phyloP scores from a whole-genome alignment of 2,888 invertebrate genomes.

The Luffia ferchaultella region DNA sequence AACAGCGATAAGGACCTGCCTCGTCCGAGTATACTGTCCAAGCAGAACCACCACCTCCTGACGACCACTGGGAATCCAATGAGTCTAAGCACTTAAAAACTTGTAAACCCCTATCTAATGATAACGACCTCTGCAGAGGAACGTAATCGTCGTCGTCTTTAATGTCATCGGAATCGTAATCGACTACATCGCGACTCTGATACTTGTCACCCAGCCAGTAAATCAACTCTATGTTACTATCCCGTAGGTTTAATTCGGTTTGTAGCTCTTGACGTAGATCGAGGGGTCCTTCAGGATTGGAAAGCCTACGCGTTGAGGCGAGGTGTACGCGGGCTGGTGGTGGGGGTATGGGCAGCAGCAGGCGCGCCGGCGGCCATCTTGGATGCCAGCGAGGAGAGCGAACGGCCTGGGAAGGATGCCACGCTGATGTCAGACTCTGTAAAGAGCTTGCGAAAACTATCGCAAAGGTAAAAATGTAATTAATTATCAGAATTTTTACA shows the following conservation, averaged over 20 bases:
- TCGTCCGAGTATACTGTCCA: slow-evolving; percentile 41
- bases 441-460: slow-evolving; percentile 90
- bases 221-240: slow-evolving; percentile 29
- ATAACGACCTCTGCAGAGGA: slow-evolving; percentile 42
- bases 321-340: background rate
- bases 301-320: background rate
- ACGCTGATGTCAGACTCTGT: slow-evolving; percentile 78
- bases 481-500: slow-evolving; percentile 1
- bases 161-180: slow-evolving; percentile 16
- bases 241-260: slow-evolving; percentile 26
- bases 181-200: slow-evolving; percentile 27
- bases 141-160: slow-evolving; percentile 37
- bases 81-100: slow-evolving; percentile 40
- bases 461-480: slow-evolving; percentile 21
- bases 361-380: slow-evolving; percentile 63
- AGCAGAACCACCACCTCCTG: slow-evolving; percentile 25
- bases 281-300: slow-evolving; percentile 19
- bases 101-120: slow-evolving; percentile 44
- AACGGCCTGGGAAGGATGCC: slow-evolving; percentile 81
- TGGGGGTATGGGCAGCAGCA: background rate
- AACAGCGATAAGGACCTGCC: too few relatives aligned
- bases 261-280: slow-evolving; percentile 47
- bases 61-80: slow-evolving; percentile 36
- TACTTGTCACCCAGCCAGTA: slow-evolving; percentile 44
- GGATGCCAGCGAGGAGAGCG: slow-evolving; percentile 76